Conservation (phyloP, 2,113 vertebrate genomes). For the Dolichotis patagonum region DNA sequence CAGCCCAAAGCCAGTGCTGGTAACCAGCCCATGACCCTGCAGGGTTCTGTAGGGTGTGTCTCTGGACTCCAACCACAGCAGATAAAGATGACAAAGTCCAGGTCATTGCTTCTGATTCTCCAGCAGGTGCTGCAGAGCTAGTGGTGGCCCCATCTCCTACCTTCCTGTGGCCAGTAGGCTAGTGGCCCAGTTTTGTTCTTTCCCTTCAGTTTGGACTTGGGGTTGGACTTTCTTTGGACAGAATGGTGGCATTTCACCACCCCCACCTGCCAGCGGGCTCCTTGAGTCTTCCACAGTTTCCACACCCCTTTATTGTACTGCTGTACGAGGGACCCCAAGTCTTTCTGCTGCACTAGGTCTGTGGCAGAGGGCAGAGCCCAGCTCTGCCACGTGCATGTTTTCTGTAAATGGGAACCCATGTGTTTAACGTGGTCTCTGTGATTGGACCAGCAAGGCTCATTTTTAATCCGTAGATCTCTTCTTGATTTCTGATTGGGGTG, state of each 20-base stretch:
- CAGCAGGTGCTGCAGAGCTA: background rate
- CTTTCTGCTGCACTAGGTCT: background rate
- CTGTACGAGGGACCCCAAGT: background rate
- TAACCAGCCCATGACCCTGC: rapidly evolving
- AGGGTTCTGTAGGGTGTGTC: rapidly evolving
- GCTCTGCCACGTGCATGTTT: background rate
- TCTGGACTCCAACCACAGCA: background rate
- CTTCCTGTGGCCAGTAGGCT: background rate
- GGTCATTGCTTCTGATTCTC: background rate
- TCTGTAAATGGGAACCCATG: no score
- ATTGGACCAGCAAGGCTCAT: background rate
- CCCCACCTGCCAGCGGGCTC: background rate
- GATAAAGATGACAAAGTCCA: background rate
- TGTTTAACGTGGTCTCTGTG: background rate
- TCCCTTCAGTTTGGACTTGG: background rate
- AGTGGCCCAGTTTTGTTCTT: background rate
- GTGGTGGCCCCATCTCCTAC: background rate
- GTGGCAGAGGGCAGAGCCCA: background rate
- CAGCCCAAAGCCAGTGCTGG: background rate
- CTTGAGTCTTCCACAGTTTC: background rate
- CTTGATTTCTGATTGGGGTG: background rate
- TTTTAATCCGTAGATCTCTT: background rate
- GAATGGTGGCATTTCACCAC: background rate
- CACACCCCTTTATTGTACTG: background rate
- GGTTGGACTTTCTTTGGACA: background rate